These are phyloP conservation scores for Plectrocnemia conspersa DNA, from an alignment of 1,140 invertebrate species.

Conservation along the genomic window DNA sequence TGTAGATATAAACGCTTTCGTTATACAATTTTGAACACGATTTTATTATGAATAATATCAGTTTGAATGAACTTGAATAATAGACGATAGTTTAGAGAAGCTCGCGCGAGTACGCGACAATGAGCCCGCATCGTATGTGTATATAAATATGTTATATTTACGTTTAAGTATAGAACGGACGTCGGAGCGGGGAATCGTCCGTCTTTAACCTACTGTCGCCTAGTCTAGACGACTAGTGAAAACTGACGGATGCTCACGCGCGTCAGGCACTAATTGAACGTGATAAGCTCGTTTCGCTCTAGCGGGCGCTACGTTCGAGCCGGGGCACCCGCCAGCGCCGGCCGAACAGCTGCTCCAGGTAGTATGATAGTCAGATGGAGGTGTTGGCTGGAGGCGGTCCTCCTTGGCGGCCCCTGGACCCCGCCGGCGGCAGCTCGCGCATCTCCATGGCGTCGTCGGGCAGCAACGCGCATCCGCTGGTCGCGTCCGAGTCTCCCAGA, in stretches of 20 bases:
- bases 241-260: constrained; percentile 34
- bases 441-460: constrained; percentile 50
- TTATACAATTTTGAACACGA: too few relatives aligned
- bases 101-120: too few relatives aligned
- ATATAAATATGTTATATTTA: too few relatives aligned
- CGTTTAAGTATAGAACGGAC: too few relatives aligned
- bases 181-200: too few relatives aligned
- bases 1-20: too few relatives aligned
- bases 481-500: constrained; percentile 59
- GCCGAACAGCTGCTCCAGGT: constrained; percentile 56
- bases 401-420: constrained; percentile 50
- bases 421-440: constrained; percentile 64
- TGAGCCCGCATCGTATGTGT: too few relatives aligned
- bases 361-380: constrained; percentile 61
- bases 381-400: constrained; percentile 54
- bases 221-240: too few relatives aligned
- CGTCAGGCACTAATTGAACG: constrained; percentile 35
- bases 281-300: constrained; percentile 30
- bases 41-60: too few relatives aligned
- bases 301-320: constrained; percentile 38
- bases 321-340: constrained; percentile 54
- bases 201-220: too few relatives aligned
- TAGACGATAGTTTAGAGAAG: too few relatives aligned
- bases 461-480: constrained; percentile 58
- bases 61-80: too few relatives aligned